Evolutionary conservation across 2,888 invertebrate species (phyloP), one percentile per base, ranked within the genome.

Genomic region (Eupithecia subfuscata): DNA sequence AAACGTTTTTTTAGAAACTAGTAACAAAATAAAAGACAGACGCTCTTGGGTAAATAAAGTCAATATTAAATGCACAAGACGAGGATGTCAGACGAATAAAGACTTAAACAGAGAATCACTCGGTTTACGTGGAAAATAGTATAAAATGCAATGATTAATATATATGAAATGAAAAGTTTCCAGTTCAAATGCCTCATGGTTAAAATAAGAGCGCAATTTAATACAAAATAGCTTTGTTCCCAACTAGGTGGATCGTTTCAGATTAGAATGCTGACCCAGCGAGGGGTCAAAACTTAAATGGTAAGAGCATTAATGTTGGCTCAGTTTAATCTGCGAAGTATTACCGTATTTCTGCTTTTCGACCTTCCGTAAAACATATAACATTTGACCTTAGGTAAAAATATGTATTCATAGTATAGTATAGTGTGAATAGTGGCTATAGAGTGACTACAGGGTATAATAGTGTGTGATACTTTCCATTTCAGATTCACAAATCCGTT

Each of bases 221-320:
- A 74, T 52, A 70, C 69, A 70, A 25, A 25, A 34, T 3, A 70
- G 70, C 68, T 52, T 68, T 73, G 73, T 70, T 75, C 68, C 40
- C 68, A 71, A 68, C 45, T 68, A 40, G 69, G 37, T 63, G 68
- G 40, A 63, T 68, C 68, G 70, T 71, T 52, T 67, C 79, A 78
- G 75, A 77, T 79, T 78, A 77, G 75, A 80, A 78, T 74, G 73
- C 30, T 30, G 30, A 64, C 14, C 63, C 30, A 18, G 71, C 69
- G 45, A 73, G 69, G 52, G 68, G 71, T 78, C 75, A 75, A 79
- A 75, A 76, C 73, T 78, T 80, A 79, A 78, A 77, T 77, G 75
- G 75, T 78, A 79, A 80, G 3, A 7, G 22, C 22, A 22, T 56
- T 56, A 22, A 56, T 56, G 22, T 22, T 56, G 56, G 56, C 11